phyloP scores from a whole-genome alignment of 1,140 invertebrate genomes.

The Drosophila fuyamai region DNA sequence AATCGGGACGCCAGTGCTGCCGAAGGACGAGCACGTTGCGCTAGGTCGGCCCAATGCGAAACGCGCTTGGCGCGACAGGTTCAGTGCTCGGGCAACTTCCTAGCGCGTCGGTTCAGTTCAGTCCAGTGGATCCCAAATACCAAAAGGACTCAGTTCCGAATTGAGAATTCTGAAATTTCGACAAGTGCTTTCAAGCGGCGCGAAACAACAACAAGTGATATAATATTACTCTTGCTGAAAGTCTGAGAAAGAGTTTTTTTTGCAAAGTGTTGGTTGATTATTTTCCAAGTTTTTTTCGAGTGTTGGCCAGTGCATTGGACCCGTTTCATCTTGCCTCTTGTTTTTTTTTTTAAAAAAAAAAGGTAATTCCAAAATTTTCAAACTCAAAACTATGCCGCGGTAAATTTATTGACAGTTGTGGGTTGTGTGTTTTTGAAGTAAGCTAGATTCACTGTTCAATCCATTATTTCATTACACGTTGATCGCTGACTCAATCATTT shows the following conservation, averaged over 20 bases:
- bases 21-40: constrained; percentile 59
- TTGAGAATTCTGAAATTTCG: not conserved
- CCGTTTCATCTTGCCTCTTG: not conserved
- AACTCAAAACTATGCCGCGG: not conserved
- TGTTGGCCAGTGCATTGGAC: constrained; percentile 29
- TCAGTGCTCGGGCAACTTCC: constrained; percentile 82
- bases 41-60: constrained; percentile 74
- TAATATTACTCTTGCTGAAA: constrained; percentile 6
- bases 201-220: constrained; percentile 10
- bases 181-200: constrained; percentile 1
- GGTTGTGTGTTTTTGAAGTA: not conserved
- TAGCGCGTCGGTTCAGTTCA: constrained; percentile 74
- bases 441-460: not conserved
- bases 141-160: constrained; percentile 4
- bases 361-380: constrained; percentile 7
- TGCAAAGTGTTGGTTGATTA: constrained; percentile 7
- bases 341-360: constrained; percentile 9
- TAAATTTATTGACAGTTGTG: not conserved
- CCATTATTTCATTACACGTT: not conserved
- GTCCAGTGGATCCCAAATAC: constrained; percentile 17
- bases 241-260: not conserved
- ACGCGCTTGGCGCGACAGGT: constrained; percentile 55
- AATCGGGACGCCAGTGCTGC: constrained; percentile 29
- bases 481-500: not conserved
- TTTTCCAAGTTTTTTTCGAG: constrained; percentile 39